Conservation (phyloP, 2,888 invertebrate genomes). For the Ophion obscuratus region DNA sequence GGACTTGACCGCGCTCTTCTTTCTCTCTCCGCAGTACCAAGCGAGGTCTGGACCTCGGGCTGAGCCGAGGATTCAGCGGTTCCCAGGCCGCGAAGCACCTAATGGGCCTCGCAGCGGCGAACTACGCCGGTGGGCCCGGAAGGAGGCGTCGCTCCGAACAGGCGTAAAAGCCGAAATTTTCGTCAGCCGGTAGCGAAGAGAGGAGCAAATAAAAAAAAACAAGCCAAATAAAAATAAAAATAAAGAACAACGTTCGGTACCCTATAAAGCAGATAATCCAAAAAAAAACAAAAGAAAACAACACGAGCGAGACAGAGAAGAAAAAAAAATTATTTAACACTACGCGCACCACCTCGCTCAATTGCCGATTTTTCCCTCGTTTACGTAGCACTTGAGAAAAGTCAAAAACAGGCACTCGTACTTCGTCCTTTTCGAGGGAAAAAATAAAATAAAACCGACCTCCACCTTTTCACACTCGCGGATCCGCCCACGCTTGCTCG, state of each 20-base stretch:
- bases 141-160: slow-evolving; percentile 90
- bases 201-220: slow-evolving; percentile 1
- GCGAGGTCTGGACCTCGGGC: slow-evolving; percentile 94
- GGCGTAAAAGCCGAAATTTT: slow-evolving; percentile 72
- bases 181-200: slow-evolving; percentile 6
- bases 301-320: neutral
- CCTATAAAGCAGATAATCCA: slow-evolving; percentile 15
- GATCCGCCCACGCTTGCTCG: no score
- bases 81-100: slow-evolving; percentile 96
- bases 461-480: no score
- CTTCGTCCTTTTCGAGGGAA: slow-evolving; percentile 1
- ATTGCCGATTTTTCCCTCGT: slow-evolving; percentile 10
- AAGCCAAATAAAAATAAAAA: slow-evolving; percentile 36
- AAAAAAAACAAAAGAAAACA: slow-evolving; percentile 11
- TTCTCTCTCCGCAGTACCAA: slow-evolving; percentile 88
- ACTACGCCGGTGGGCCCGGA: slow-evolving; percentile 95
- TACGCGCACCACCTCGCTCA: slow-evolving; percentile 4
- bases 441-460: neutral
- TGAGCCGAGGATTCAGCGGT: slow-evolving; percentile 95
- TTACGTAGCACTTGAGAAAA: slow-evolving; percentile 7
- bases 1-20: neutral
- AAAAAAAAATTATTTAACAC: neutral
- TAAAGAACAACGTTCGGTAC: slow-evolving; percentile 9
- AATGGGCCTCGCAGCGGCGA: slow-evolving; percentile 95
- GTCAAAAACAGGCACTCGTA: neutral